Base-by-base conservation (phyloP, 2,113 vertebrate species). In the Varanus komodoensis region DNA sequence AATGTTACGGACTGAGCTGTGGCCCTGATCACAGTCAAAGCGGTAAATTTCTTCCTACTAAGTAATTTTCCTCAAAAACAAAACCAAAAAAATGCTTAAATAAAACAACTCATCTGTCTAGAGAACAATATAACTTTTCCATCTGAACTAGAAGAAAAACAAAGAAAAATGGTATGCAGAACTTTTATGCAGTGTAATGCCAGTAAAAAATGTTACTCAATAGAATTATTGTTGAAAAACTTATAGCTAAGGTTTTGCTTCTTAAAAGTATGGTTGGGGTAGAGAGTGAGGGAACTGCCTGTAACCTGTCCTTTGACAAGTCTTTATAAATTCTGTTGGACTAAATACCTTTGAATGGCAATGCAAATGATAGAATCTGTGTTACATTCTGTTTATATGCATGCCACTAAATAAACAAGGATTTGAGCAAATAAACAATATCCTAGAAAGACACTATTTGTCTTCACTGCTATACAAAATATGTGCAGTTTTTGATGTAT, bases 31-130 rank as follows among this genome's bases (percentile, higher is more conserved):
- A 0, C 86, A 95, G 91, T 92, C 93, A 95, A 96, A 95, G 87
- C 64, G 71, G 93, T 93, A 96, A 96, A 97, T 96, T 96, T 91
- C 86, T 96, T 94, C 88, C 93, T 93, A 93, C 90, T 93, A 95
- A 97, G 88, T 95, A 95, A 96, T 97, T 97, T 97, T 90, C 93
- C 96, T 94, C 90, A 94, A 96, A 80, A 96, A 97, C 91, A 96
- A 96, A 80, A 96, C 97, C 91, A 96, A 95, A 96, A 74, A 94
- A 92, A 78, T 94, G 82, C 85, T 95, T 94, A 96, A 96, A 95
- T 96, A 94, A 95, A 93, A 95, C 78, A 94, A 90, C 34, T 38
- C 15, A 87, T 93, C 89, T 93, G 93, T 90, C 86, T 89, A 15
- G 68, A 94, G 85, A 95, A 74, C 94, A 91, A 90, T 96, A 94